Evolutionary conservation across 92 coral and sea anemone species (phyloP).

Genomic region (Pocillopora grandis): DNA sequence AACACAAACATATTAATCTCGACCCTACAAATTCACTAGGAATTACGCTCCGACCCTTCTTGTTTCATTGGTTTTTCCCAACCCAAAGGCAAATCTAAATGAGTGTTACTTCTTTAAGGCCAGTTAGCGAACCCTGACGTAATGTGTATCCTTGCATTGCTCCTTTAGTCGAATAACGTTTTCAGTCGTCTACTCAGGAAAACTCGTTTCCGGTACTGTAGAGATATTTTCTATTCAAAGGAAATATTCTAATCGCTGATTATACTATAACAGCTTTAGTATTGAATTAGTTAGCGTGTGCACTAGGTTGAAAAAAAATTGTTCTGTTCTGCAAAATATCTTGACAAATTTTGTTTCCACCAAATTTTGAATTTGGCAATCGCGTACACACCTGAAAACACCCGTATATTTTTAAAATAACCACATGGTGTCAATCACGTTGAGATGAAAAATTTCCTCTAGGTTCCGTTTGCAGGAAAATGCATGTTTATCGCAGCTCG

Average conservation of each 20-base stretch:
- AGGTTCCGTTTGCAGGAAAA: background rate
- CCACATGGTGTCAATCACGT: background rate
- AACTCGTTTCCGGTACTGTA: too few relatives aligned
- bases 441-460: background rate
- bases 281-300: background rate
- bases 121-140: too few relatives aligned
- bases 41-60: background rate
- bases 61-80: too few relatives aligned
- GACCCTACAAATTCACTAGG: background rate
- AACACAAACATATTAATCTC: background rate
- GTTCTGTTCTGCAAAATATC: background rate
- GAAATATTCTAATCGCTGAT: too few relatives aligned
- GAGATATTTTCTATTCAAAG: too few relatives aligned
- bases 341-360: conserved; percentile 1
- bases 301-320: background rate
- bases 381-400: background rate
- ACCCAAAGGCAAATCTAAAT: too few relatives aligned
- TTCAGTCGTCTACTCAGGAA: too few relatives aligned
- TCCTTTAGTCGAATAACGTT: too few relatives aligned
- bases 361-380: background rate
- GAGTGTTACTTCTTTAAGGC: too few relatives aligned
- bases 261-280: too few relatives aligned
- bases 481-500: background rate
- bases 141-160: too few relatives aligned
- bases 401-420: background rate